phyloP scores from a whole-genome alignment of 1,140 invertebrate genomes.

The Amphibalanus amphitrite region DNA sequence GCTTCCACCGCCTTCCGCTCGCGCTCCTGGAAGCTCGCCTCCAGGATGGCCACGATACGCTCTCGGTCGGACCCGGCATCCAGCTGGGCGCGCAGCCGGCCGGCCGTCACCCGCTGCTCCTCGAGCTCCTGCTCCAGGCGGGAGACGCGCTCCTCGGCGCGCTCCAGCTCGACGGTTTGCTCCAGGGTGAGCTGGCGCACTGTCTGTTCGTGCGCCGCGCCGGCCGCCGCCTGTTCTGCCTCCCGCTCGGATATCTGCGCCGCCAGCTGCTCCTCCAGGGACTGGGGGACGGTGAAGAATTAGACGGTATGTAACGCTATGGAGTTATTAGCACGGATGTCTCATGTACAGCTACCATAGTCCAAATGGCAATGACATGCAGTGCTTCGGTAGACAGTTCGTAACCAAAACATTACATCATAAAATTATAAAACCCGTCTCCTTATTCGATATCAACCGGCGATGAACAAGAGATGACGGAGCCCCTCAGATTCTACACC shows the following conservation, averaged over 20 bases:
- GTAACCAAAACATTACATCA: too few relatives aligned
- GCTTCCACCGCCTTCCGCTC: conserved; percentile 14
- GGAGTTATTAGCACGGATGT: too few relatives aligned
- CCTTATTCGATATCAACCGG: too few relatives aligned
- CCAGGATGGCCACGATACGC: conserved; percentile 11
- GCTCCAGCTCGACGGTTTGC: conserved; percentile 40
- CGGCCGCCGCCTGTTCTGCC: conserved; percentile 9
- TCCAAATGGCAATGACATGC: too few relatives aligned
- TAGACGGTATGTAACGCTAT: too few relatives aligned
- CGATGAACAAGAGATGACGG: too few relatives aligned
- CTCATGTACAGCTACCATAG: too few relatives aligned
- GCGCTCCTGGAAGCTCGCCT: conserved; percentile 14
- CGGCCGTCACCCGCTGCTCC: conserved; percentile 10
- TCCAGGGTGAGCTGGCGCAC: conserved; percentile 28
- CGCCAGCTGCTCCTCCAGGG: not conserved
- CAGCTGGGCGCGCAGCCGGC: conserved; percentile 5
- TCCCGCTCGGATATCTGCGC: conserved; percentile 11
- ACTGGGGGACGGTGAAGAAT: too few relatives aligned
- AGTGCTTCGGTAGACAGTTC: too few relatives aligned
- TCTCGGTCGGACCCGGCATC: conserved; percentile 8
- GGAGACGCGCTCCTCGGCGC: conserved; percentile 12
- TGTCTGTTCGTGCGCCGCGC: conserved; percentile 21
- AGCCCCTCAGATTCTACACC: too few relatives aligned
- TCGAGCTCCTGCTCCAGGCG: conserved; percentile 13
- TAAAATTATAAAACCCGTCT: too few relatives aligned